Conservation (phyloP, 1,140 invertebrate genomes). For the Drosophila setifemur region DNA sequence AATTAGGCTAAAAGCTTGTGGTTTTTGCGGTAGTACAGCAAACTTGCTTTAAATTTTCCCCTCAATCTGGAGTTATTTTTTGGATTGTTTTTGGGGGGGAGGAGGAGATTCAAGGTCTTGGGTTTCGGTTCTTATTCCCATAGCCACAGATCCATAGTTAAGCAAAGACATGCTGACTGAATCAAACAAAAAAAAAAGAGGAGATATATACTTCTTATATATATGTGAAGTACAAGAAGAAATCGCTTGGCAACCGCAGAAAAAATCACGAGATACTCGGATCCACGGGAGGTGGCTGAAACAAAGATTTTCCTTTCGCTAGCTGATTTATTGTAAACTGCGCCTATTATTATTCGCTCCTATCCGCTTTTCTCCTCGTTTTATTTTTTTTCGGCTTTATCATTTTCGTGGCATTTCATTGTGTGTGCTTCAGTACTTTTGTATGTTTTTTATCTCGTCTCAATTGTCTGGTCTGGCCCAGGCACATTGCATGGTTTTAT, state of each 20-base stretch:
- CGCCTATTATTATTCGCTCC: slow-evolving; percentile 29
- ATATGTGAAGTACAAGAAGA: too few species aligned
- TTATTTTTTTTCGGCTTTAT: slow-evolving; percentile 9
- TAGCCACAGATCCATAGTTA: slow-evolving; percentile 29
- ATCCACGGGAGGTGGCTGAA: slow-evolving; percentile 4
- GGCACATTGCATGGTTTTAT: slow-evolving; percentile 25
- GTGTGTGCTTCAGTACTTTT: slow-evolving; percentile 7
- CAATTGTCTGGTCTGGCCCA: slow-evolving; percentile 27
- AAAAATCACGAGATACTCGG: slow-evolving; percentile 4
- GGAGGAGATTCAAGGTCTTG: slow-evolving; percentile 1
- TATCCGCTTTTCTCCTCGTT: slow-evolving; percentile 4
- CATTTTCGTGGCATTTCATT: slow-evolving; percentile 22
- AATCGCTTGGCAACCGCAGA: neutral
- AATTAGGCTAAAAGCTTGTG: too few species aligned
- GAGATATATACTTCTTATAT: too few species aligned
- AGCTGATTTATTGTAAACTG: slow-evolving; percentile 39
- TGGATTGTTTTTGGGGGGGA: too few species aligned
- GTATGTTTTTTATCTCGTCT: slow-evolving; percentile 7
- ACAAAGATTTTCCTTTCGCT: slow-evolving; percentile 34
- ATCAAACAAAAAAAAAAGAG: neutral
- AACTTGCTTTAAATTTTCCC: too few species aligned
- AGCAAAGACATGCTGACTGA: slow-evolving; percentile 1
- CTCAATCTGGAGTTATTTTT: too few species aligned
- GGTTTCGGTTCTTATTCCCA: slow-evolving; percentile 18
- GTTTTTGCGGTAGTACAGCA: too few species aligned